phyloP scores from a whole-genome alignment of 2,888 invertebrate genomes.

The Pachymerium ferrugineum region DNA sequence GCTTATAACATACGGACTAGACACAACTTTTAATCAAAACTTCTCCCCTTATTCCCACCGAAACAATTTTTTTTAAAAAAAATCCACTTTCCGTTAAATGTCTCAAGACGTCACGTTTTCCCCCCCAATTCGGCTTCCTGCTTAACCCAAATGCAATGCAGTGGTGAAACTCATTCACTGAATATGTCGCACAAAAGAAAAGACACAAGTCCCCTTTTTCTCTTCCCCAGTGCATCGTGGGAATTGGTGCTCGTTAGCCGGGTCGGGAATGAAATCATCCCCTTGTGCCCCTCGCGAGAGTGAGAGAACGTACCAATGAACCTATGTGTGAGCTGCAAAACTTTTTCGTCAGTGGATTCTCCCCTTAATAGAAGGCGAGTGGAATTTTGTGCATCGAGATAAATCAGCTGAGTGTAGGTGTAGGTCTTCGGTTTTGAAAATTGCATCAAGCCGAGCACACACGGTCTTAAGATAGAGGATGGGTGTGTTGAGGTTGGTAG shows the following conservation, averaged over 20 bases:
- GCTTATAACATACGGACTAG: background rate
- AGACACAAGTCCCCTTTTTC: background rate
- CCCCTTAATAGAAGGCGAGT: constrained; percentile 14
- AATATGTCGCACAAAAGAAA: background rate
- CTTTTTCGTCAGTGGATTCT: constrained; percentile 17
- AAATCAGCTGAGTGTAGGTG: constrained; percentile 13
- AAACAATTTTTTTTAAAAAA: background rate
- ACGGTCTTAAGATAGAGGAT: constrained; percentile 6
- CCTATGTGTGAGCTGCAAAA: constrained; percentile 8
- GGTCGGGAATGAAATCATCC: constrained; percentile 12
- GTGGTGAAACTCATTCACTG: background rate
- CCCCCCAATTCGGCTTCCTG: background rate
- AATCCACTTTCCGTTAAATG: background rate
- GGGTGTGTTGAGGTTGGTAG: background rate
- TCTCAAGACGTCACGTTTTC: too few relatives aligned
- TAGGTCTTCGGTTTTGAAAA: background rate
- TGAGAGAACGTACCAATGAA: background rate
- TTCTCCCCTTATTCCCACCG: too few relatives aligned
- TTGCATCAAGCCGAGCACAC: constrained; percentile 14
- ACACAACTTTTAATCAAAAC: too few relatives aligned
- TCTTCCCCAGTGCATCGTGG: background rate
- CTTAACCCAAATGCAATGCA: background rate
- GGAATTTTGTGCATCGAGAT: constrained; percentile 15
- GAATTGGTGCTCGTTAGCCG: constrained; percentile 6
- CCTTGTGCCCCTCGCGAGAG: background rate